Evolutionary conservation across 2,113 vertebrate genomes (phyloP).

Genomic region (Calidris pugnax): DNA sequence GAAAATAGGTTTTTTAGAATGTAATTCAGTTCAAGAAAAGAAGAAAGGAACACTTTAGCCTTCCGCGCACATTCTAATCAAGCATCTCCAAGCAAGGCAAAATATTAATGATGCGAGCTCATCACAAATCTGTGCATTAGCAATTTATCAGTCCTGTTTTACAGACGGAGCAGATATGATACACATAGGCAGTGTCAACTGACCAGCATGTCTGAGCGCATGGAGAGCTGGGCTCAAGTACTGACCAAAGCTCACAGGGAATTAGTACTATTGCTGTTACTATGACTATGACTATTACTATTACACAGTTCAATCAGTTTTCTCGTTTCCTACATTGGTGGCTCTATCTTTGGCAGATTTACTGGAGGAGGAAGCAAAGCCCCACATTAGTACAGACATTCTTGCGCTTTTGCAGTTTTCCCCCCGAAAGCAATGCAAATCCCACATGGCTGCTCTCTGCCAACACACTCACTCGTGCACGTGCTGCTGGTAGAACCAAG

Average conservation of each 20-base stretch:
- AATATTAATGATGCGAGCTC: not conserved
- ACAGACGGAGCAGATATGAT: not conserved
- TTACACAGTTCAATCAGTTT: not conserved
- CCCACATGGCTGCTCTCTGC: not conserved
- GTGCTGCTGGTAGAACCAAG: not conserved
- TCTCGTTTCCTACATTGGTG: not conserved
- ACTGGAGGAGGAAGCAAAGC: not conserved
- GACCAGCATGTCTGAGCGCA: not conserved
- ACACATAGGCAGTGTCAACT: not conserved
- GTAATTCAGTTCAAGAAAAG: constrained; percentile 42
- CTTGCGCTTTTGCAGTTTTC: not conserved
- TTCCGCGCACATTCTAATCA: not conserved
- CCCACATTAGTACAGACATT: not conserved
- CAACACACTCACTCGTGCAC: not conserved
- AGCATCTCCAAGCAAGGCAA: constrained; percentile 19
- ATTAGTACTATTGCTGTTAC: not conserved
- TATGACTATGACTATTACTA: not conserved
- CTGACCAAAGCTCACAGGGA: not conserved
- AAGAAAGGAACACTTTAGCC: not conserved
- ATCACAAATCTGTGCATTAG: not conserved
- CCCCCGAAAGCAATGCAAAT: not conserved
- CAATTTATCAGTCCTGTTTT: not conserved
- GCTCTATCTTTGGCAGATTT: not conserved
- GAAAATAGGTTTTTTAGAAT: constrained; percentile 16
- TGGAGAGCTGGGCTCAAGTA: constrained; percentile 3